Evolutionary conservation across 2,888 invertebrate species (phyloP), one percentile per base, ranked within the genome.

Genomic region (Gymnocheta viridis): DNA sequence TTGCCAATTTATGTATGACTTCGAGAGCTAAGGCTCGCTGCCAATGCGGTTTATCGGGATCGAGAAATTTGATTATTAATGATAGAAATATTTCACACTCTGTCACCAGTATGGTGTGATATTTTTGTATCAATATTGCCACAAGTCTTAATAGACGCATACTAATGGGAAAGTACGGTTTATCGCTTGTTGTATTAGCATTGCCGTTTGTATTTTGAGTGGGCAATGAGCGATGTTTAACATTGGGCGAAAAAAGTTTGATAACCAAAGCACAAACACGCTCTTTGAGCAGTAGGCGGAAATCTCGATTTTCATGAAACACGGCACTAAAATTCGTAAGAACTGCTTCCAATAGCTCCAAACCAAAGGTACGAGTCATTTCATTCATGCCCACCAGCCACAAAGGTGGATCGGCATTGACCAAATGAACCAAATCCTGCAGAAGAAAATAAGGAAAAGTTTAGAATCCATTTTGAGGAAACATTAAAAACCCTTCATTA

Each of bases 41-140:
- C 99, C 99, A 99, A 85, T 96, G 94, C 2, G 98, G 98, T 92
- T 98, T 98, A 90, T 99, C 99, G 0, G 97, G 96, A 91, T 99
- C 99, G 91, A 99, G 93, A 92, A 99, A 99, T 92, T 99, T 99
- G 44, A 99, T 97, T 70, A 99, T 96, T 67, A 99, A 93, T 0
- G 99, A 98, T 54, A 99, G 93, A 92, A 99, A 99, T 90, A 99
- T 99, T 93, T 99, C 99, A 92, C 99, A 99, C 92, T 99, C 99
- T 0, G 99, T 99, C 35, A 97, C 98, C 93, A 99, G 92, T 83
- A 98, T 93, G 9, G 94, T 94, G 90, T 98, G 98, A 92, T 98
- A 99, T 92, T 97, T 96, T 92, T 98, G 97, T 88, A 99, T 95
- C 54, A 99, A 94, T 89, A 98, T 95, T 9, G 98, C 96, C 17